A percentile compares a stretch with the other conserved stretches of the same genome.
These are phyloP conservation scores for Chionoecetes opilio DNA, from an alignment of 1,140 invertebrate species.

Conservation along the genomic window DNA sequence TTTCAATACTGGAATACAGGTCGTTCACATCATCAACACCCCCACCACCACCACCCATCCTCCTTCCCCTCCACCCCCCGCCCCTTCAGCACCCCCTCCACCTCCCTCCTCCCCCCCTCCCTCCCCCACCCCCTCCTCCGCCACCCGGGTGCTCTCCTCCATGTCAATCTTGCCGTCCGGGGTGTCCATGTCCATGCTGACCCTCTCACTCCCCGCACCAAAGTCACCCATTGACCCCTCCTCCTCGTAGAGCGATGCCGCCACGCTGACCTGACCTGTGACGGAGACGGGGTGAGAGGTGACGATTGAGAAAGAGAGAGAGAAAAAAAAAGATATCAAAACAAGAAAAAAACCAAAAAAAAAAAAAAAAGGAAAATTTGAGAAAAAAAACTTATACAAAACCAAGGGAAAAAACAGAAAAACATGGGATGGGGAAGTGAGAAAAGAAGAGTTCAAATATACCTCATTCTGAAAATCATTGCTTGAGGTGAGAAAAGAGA, in stretches of 20 bases:
- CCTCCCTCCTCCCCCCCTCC: conserved; percentile 55
- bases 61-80: conserved; percentile 53
- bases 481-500: background rate
- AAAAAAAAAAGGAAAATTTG: background rate
- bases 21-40: conserved; percentile 53
- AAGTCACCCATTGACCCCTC: conserved; percentile 81
- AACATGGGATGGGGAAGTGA: too few relatives aligned
- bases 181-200: conserved; percentile 71
- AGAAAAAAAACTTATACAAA: background rate
- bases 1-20: conserved; percentile 79
- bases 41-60: conserved; percentile 28
- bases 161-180: conserved; percentile 65
- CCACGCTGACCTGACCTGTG: conserved; percentile 83
- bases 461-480: background rate
- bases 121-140: conserved; percentile 42
- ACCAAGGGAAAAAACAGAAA: background rate
- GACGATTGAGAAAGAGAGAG: background rate
- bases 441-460: too few relatives aligned
- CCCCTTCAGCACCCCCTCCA: conserved; percentile 42
- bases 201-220: conserved; percentile 72
- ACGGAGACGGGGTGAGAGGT: background rate
- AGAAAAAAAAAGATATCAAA: background rate
- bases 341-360: background rate
- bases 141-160: conserved; percentile 46
- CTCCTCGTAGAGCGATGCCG: conserved; percentile 80